A percentile compares a stretch with the other conserved stretches of the same genome.
Evolutionary conservation across 1,140 invertebrate species (phyloP).

Genomic region (Drosophila insularis): DNA sequence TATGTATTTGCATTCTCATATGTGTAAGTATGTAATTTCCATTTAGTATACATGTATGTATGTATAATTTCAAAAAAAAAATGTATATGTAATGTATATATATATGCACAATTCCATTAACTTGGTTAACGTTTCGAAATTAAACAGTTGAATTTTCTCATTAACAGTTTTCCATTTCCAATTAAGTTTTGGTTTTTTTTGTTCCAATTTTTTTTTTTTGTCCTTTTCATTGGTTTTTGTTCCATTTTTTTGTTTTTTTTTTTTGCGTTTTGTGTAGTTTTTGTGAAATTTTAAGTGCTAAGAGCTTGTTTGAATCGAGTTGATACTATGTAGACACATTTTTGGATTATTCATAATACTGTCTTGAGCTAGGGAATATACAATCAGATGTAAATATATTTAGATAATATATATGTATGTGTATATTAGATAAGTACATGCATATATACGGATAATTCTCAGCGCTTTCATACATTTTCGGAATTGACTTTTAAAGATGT

Average conservation of each 20-base stretch:
- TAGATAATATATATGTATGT: background rate
- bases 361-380: slow-evolving; percentile 4
- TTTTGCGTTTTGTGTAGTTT: background rate
- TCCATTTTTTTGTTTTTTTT: slow-evolving; percentile 16
- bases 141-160: slow-evolving; percentile 30
- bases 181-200: no score
- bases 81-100: slow-evolving; percentile 32
- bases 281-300: slow-evolving; percentile 7
- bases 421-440: slow-evolving; percentile 16
- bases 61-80: slow-evolving; percentile 1
- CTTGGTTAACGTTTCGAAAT: slow-evolving; percentile 54
- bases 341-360: slow-evolving; percentile 14
- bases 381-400: background rate
- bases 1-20: slow-evolving; percentile 48
- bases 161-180: slow-evolving; percentile 4
- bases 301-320: slow-evolving; percentile 20
- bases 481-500: slow-evolving; percentile 60
- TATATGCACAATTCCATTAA: slow-evolving; percentile 60
- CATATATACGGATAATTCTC: slow-evolving; percentile 12
- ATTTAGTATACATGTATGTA: slow-evolving; percentile 26
- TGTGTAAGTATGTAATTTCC: slow-evolving; percentile 45
- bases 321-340: slow-evolving; percentile 33
- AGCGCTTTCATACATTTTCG: slow-evolving; percentile 81
- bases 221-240: slow-evolving; percentile 15
- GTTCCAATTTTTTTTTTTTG: background rate